Conservation (phyloP, 2,113 vertebrate species). For the Scomber scombrus region DNA sequence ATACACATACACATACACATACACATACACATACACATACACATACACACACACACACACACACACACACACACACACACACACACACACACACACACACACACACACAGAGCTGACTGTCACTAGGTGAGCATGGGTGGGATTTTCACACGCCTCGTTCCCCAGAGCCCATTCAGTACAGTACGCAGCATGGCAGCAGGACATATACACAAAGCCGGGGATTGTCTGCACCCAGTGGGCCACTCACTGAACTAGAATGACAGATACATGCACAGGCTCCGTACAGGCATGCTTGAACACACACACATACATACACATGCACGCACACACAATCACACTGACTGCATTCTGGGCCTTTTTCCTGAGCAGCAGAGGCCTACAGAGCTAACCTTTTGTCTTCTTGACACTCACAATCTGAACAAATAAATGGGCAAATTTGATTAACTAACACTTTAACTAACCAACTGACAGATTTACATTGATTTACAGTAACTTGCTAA, state of each 20-base stretch:
- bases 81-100: no score
- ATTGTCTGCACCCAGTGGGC: constrained; percentile 76
- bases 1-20: constrained; percentile 41
- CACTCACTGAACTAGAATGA: constrained; percentile 69
- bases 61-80: constrained; percentile 55
- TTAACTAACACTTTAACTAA: constrained; percentile 20
- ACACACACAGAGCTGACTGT: constrained; percentile 60
- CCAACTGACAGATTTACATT: not conserved
- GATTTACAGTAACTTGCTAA: not conserved
- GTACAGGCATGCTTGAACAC: constrained; percentile 29
- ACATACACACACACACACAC: constrained; percentile 39
- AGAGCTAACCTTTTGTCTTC: constrained; percentile 16
- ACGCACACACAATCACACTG: not conserved
- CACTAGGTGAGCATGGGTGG: constrained; percentile 77
- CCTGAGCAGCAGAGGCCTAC: constrained; percentile 20
- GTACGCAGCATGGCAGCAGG: constrained; percentile 79
- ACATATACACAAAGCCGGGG: constrained; percentile 74
- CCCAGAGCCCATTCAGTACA: constrained; percentile 81
- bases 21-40: constrained; percentile 39
- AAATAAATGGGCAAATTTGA: constrained; percentile 22
- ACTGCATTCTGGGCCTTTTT: constrained; percentile 20
- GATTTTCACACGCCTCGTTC: constrained; percentile 83
- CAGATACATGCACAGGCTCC: constrained; percentile 60
- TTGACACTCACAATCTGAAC: not conserved
- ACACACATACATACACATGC: constrained; percentile 2